Evolutionary conservation across 2,113 vertebrate genomes (phyloP), one percentile per base, ranked within the genome.

Genomic region (Myrmophylax atrothorax): DNA sequence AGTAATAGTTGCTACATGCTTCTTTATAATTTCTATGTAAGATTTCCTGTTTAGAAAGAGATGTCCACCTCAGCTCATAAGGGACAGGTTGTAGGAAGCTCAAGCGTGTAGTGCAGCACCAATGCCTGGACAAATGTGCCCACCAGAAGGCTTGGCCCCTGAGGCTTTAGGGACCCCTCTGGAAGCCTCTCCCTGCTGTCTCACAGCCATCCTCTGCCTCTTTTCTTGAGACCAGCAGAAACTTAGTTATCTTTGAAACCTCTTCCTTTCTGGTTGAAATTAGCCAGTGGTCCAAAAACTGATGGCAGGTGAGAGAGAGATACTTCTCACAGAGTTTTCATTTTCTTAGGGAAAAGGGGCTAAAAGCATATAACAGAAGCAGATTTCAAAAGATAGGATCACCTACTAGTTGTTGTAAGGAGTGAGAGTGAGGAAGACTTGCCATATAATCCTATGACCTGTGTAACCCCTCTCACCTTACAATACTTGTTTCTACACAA

Each of bases 241-340:
- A 84, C 14, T 10, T 16, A 1, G 12, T 9, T 46, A 15, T 31
- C 29, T 66, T 37, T 81, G 69, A 84, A 52, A 58, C 4, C n/a
- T 14, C 14, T 49, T 37, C 10, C 9, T 70, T 62, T 56, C 64
- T 24, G 28, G 12, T 3, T 75, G 52, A 85, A 88, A 82, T 23
- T 11, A 75, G 46, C 23, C 40, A 73, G 22, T 0, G 1, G 50
- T 29, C 20, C 37, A 63, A 31, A 72, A 78, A 5, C 35, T 75
- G 44, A 44, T 50, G 24, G 7, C 69, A 44, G 19, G 53, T 38
- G 38, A 77, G 37, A 28, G 28, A n/a, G 11, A 42, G 8, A 49
- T 1, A 12, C 5, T 74, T 67, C n/a, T 52, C 2, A 1, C 1
- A 2, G n/a, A 70, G 24, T 53, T 29, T 6, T 1, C 16, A 22